These are phyloP conservation scores for Calliphora vomitoria DNA, from an alignment of 2,888 invertebrate genomes.

Conservation along the genomic window DNA sequence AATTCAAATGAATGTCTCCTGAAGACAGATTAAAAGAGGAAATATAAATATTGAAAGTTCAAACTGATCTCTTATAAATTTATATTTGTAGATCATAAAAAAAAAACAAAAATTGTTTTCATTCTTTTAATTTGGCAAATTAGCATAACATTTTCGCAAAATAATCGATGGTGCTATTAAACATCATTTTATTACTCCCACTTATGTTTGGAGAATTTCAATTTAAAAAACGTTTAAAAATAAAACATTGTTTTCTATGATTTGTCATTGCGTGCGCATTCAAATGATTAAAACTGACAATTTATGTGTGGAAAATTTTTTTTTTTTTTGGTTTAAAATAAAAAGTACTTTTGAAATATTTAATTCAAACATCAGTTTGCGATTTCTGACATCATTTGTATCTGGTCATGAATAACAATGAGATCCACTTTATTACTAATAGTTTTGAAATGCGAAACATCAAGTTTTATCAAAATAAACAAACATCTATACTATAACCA, in stretches of 20 bases:
- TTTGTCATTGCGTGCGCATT: constrained; percentile 5
- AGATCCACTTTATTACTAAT: background rate
- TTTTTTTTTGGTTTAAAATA: background rate
- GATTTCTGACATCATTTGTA: constrained; percentile 1
- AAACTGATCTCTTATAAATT: background rate
- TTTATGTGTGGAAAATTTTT: constrained; percentile 2
- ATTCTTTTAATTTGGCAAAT: background rate
- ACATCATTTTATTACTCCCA: background rate
- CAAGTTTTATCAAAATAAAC: background rate
- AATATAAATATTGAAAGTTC: background rate
- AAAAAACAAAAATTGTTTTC: background rate
- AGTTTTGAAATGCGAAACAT: background rate
- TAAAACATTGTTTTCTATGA: background rate
- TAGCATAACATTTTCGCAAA: background rate
- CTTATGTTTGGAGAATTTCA: background rate
- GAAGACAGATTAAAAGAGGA: too few relatives aligned
- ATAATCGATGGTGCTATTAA: constrained; percentile 4
- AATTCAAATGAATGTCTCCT: too few relatives aligned
- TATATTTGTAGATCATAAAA: background rate
- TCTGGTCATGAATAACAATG: background rate
- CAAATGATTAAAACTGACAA: background rate
- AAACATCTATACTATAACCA: background rate
- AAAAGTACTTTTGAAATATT: background rate
- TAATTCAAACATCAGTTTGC: background rate
- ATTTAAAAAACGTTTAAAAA: background rate